phyloP scores from a whole-genome alignment of 2,113 vertebrate genomes.

The Odocoileus virginianus region DNA sequence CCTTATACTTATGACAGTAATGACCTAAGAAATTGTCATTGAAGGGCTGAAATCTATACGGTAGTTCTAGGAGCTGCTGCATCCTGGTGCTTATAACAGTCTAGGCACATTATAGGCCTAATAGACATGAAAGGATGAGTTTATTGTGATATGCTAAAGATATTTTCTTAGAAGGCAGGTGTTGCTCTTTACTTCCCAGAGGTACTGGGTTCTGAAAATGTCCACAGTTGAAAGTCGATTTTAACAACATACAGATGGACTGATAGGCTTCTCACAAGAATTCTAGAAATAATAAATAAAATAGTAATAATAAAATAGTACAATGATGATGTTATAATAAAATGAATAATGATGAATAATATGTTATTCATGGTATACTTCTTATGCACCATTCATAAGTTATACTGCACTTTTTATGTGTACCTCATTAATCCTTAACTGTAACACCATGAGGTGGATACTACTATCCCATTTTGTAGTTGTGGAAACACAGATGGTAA shows the following conservation, averaged over 20 bases:
- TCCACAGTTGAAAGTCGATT: background rate
- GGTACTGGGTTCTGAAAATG: background rate
- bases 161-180: background rate
- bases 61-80: background rate
- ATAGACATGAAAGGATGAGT: background rate
- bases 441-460: background rate
- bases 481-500: background rate
- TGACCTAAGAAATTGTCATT: background rate
- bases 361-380: background rate
- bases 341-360: background rate
- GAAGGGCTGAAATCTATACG: background rate
- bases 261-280: background rate
- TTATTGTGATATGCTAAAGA: background rate
- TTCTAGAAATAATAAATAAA: background rate
- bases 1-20: background rate
- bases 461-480: background rate
- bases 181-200: background rate
- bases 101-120: background rate
- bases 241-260: background rate
- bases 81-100: background rate
- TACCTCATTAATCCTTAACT: background rate
- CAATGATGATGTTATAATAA: background rate
- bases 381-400: background rate
- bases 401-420: background rate
- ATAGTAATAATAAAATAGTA: background rate